Base-by-base conservation (phyloP, 1,140 invertebrate genomes). In the Pissodes strobi region DNA sequence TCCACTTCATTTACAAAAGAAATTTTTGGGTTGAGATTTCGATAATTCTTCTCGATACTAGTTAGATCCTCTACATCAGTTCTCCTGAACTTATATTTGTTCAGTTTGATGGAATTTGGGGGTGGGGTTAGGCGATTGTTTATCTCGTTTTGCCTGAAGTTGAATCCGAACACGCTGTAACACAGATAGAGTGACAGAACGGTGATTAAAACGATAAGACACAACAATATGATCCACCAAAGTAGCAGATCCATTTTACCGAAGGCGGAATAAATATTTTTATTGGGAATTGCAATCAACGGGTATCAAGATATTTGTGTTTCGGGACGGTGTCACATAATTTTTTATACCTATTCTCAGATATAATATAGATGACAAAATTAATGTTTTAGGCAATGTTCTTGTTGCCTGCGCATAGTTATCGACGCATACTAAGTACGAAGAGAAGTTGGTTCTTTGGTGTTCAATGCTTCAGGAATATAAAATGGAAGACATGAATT, bases 41-140 rank as follows among this genome's bases (percentile, higher is more conserved):
- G 57, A 18, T 39, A 64, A 12, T 62, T 25, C 19, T 22, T 25
- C 30, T 66, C 41, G 3, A 60, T 59, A 37, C 38, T 66, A 9
- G 64, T 66, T 10, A 66, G 21, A 37, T 69, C 64, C 37, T 64
- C 68, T 8, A 69, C 64, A 51, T 69, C 68, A 17, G 39, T 15
- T 38, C 25, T 60, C 21, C 61, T 21, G 30, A 61, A 68, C 1
- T 49, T 25, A 18, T 61, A 61, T 25, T 43, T 56, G 17, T 15
- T 61, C 1, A 61, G 13, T 15, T 51, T 43, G 43, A 19, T 25
- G 3, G 25, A 23, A 13, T 13, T 23, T 23, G 13, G 6, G 2
- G 30, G 8, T 22, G 46, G 10, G 8, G 12, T 34, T 17, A 13
- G 2, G 4, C 18, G 25, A 8, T 30, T 5, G 43, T 21, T 34